Conservation (phyloP, 2,888 invertebrate species). For the Drosophila anomalata region DNA sequence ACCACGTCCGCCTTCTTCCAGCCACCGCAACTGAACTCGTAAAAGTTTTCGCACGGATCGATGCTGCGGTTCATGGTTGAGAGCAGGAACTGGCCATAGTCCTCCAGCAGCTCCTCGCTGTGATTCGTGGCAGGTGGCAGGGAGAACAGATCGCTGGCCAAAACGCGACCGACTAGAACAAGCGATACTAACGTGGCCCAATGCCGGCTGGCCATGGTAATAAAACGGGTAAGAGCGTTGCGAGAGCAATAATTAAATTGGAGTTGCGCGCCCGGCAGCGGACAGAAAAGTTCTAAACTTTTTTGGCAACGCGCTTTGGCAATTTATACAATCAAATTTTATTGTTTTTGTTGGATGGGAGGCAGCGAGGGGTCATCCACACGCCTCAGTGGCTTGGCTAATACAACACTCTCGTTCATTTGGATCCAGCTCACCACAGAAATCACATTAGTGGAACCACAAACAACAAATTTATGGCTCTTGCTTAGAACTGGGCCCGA, state of each 20-base stretch:
- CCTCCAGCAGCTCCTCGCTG: conserved; percentile 71
- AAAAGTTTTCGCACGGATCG: conserved; percentile 81
- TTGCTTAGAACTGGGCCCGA: conserved; percentile 45
- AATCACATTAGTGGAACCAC: conserved; percentile 61
- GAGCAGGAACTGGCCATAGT: conserved; percentile 72
- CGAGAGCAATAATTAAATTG: conserved; percentile 33
- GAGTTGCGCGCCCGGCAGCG: conserved; percentile 45
- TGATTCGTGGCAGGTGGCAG: conserved; percentile 62
- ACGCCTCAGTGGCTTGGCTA: conserved; percentile 45
- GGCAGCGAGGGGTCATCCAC: not conserved
- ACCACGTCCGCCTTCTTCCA: conserved; percentile 72
- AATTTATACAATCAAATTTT: conserved; percentile 62
- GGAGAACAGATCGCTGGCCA: conserved; percentile 55
- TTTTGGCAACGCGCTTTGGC: conserved; percentile 50
- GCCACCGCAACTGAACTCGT: conserved; percentile 79
- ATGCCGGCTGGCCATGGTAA: conserved; percentile 50
- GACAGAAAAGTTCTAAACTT: conserved; percentile 74
- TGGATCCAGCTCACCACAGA: conserved; percentile 61
- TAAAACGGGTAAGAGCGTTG: conserved; percentile 8
- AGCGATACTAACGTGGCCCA: conserved; percentile 56
- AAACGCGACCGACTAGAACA: conserved; percentile 2
- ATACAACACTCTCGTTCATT: conserved; percentile 26
- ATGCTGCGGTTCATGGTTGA: conserved; percentile 75
- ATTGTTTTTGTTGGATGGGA: not conserved
- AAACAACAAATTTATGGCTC: conserved; percentile 61